phyloP scores from a whole-genome alignment of 2,113 vertebrate genomes.

The Rhinoptilus africanus region DNA sequence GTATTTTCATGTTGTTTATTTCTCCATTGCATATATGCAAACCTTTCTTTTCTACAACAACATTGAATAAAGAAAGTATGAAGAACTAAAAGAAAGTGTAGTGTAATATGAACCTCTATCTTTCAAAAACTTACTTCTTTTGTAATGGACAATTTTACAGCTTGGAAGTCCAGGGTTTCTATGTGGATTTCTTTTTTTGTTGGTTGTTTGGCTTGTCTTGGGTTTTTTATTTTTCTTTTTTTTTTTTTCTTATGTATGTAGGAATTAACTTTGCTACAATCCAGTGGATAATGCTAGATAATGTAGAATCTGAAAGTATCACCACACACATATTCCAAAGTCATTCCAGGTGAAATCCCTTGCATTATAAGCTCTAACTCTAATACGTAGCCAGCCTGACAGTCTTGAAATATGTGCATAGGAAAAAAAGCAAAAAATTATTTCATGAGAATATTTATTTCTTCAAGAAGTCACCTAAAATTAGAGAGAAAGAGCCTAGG shows the following conservation, averaged over 20 bases:
- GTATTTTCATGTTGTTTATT: not conserved
- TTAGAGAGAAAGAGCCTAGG: not conserved
- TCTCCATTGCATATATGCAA: not conserved
- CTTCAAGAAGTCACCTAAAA: not conserved
- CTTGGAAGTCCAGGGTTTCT: not conserved
- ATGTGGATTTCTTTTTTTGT: not conserved
- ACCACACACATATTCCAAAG: not conserved
- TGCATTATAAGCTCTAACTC: not conserved
- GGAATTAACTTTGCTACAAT: not conserved
- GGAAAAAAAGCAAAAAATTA: not conserved
- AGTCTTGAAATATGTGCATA: not conserved
- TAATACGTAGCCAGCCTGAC: not conserved
- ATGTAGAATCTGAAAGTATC: not conserved
- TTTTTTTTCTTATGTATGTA: not conserved
- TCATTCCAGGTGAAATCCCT: not conserved
- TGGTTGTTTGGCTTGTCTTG: not conserved
- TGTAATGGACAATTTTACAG: not conserved
- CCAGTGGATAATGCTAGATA: not conserved
- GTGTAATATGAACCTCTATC: fast-evolving
- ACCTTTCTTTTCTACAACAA: not conserved
- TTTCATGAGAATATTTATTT: not conserved
- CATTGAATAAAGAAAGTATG: not conserved
- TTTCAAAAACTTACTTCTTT: not conserved
- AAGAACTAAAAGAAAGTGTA: not conserved
- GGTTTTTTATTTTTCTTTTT: not conserved